Evolutionary conservation across 2,797 vertebrate genomes (phyloP).

Genomic region (Tauraco hartlaubi): DNA sequence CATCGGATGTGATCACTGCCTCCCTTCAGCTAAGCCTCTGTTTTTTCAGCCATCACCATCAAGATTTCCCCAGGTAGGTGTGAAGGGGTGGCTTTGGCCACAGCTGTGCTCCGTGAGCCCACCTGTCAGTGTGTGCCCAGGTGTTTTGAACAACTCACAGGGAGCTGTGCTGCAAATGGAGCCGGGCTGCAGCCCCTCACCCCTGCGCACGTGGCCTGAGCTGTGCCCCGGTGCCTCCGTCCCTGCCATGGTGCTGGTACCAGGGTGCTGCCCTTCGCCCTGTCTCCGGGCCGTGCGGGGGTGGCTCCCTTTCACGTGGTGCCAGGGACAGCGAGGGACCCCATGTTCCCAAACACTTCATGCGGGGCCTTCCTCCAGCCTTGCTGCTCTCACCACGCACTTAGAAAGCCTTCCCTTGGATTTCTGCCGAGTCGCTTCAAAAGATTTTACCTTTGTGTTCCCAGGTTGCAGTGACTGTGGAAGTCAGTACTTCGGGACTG

Average conservation of each 20-base stretch:
- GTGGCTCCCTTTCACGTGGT: rapidly evolving
- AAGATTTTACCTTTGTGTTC: not conserved
- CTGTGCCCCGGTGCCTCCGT: rapidly evolving
- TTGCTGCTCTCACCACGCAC: not conserved
- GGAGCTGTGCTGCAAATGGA: not conserved
- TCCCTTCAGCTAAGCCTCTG: not conserved
- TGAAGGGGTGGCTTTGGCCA: not conserved
- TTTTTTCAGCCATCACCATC: not conserved
- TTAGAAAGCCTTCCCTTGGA: not conserved
- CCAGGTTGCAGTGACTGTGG: not conserved
- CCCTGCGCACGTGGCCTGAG: rapidly evolving
- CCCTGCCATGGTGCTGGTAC: not conserved
- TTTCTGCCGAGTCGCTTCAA: not conserved
- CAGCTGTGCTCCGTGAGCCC: rapidly evolving
- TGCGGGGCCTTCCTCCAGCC: not conserved
- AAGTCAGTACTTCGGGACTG: not conserved
- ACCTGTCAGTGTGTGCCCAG: rapidly evolving
- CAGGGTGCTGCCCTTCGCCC: rapidly evolving
- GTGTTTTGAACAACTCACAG: not conserved
- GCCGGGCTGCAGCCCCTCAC: not conserved
- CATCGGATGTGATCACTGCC: not conserved
- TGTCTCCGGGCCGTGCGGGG: rapidly evolving
- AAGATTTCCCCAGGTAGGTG: not conserved
- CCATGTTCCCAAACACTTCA: not conserved
- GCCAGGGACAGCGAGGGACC: rapidly evolving